Evolutionary conservation across 2,888 invertebrate genomes (phyloP), one percentile per base, ranked within the genome.

Genomic region (Caradrina kadenii): DNA sequence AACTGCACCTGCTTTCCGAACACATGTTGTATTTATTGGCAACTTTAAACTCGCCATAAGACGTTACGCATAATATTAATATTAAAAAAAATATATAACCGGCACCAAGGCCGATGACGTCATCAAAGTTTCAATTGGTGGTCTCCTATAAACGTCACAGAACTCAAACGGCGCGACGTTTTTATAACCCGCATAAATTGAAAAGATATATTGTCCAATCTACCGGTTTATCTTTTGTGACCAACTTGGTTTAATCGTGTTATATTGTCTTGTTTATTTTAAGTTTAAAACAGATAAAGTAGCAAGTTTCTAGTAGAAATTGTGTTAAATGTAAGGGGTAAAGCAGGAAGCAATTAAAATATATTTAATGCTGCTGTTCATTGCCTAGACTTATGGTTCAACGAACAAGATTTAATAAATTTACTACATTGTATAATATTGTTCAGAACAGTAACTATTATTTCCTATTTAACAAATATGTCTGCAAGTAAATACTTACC

Each of bases 101-200:
- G 60, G 59, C 61, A 55, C 53, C 72, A 82, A 76, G 81, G 79
- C 53, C 70, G 58, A 76, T 85, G 78, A 85, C 80, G 80, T 84
- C 80, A 80, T 76, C 79, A 79, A 79, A 76, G 72, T 80, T 80
- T 85, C 80, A 84, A 84, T 84, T 77, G 81, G 76, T 71, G 78
- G 69, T 76, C 71, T 73, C 66, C 72, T 63, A 79, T 84, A 82
- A 82, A 84, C 82, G 79, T 79, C 82, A 77, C 69, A 73, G 74
- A 85, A 76, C 81, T 82, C 81, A 74, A 82, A 81, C 76, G 73
- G 71, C 68, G 81, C 75, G 80, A 84, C 81, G 80, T 80, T 86
- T 87, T 87, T 87, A 87, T 85, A 86, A 85, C 85, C 85, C 82
- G 79, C 78, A 85, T 87, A 87, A 87, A 86, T 87, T 85, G 84